Percentiles rank a stretch among this genome's conserved stretches.
These are phyloP conservation scores for Corythornis leucogaster DNA, from an alignment of 2,797 vertebrate genomes.

Conservation along the genomic window DNA sequence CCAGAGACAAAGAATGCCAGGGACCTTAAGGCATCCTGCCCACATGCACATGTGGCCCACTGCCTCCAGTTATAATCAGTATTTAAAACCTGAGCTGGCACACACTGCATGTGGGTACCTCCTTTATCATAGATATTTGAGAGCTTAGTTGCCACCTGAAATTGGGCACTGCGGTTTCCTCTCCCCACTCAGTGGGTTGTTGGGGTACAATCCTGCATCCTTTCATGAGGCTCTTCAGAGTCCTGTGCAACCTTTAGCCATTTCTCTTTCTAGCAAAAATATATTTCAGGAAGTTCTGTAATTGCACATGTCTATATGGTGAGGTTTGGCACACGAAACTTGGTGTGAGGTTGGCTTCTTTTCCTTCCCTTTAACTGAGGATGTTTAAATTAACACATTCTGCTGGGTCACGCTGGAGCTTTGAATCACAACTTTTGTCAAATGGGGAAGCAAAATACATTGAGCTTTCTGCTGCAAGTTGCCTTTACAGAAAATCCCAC, in stretches of 20 bases:
- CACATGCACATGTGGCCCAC: not conserved
- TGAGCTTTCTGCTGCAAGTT: not conserved
- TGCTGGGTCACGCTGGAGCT: not conserved
- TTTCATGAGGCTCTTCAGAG: not conserved
- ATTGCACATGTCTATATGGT: constrained; percentile 61
- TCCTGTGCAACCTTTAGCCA: constrained; percentile 29
- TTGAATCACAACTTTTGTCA: not conserved
- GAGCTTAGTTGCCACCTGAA: not conserved
- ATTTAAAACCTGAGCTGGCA: not conserved
- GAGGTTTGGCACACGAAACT: constrained; percentile 54
- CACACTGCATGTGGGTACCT: not conserved
- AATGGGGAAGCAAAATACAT: not conserved
- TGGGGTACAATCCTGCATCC: not conserved
- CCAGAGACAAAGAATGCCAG: not conserved
- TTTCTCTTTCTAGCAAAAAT: constrained; percentile 74
- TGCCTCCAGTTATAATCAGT: constrained; percentile 9
- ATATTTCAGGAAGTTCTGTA: constrained; percentile 63
- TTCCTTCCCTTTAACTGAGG: constrained; percentile 20
- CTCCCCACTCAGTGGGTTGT: not conserved
- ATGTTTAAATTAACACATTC: constrained; percentile 18
- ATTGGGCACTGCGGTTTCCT: not conserved
- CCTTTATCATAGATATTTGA: not conserved
- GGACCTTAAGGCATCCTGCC: not conserved
- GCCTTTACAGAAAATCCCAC: not conserved
- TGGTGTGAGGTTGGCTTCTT: not conserved